These are phyloP conservation scores for Tiliacea aurago DNA, from an alignment of 2,888 invertebrate genomes.

Conservation along the genomic window DNA sequence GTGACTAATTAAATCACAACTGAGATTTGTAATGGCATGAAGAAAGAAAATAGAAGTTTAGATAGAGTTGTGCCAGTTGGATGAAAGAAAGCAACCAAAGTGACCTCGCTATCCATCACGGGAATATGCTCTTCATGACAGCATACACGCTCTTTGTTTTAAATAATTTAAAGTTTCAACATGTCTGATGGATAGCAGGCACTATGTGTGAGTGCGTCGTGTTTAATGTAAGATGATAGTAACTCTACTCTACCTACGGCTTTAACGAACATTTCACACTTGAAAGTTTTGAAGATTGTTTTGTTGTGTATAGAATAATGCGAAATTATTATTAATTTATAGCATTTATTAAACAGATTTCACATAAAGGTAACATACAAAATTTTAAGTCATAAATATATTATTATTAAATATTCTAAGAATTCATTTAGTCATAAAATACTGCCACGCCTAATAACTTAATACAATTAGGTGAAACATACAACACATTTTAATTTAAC, in stretches of 20 bases:
- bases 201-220: conserved; percentile 76
- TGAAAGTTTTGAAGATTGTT: conserved; percentile 57
- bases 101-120: conserved; percentile 75
- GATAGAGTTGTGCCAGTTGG: conserved; percentile 81
- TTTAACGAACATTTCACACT: conserved; percentile 52
- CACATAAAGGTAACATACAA: conserved; percentile 90
- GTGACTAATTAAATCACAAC: conserved; percentile 81
- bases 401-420: conserved; percentile 85
- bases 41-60: conserved; percentile 80
- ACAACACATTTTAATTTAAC: conserved; percentile 89
- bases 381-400: conserved; percentile 86
- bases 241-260: conserved; percentile 44
- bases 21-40: conserved; percentile 80
- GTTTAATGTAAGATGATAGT: conserved; percentile 70
- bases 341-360: conserved; percentile 89
- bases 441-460: conserved; percentile 88
- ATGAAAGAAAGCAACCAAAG: conserved; percentile 81
- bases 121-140: conserved; percentile 25
- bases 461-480: conserved; percentile 89
- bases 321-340: conserved; percentile 87
- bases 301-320: conserved; percentile 86
- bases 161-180: conserved; percentile 32
- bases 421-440: conserved; percentile 84
- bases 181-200: conserved; percentile 76
- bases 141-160: conserved; percentile 36